These are phyloP conservation scores for Trichogramma dendrolimi DNA, from an alignment of 2,888 invertebrate species.

Conservation along the genomic window DNA sequence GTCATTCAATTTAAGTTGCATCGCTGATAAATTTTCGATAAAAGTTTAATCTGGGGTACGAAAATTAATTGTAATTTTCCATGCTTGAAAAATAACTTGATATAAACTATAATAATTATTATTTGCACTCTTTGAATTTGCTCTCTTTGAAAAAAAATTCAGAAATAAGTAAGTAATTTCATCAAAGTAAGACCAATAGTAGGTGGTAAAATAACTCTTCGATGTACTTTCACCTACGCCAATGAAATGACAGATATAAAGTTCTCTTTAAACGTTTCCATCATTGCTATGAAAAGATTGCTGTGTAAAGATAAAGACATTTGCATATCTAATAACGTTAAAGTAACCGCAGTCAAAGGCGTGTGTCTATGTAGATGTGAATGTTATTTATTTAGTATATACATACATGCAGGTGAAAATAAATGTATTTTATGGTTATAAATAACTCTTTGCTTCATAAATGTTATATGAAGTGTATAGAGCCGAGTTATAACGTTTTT, in stretches of 20 bases:
- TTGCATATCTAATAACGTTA: constrained; percentile 23
- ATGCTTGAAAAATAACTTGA: no score
- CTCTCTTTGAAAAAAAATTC: no score
- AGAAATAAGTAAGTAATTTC: no score
- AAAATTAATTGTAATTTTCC: no score
- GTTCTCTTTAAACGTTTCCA: constrained; percentile 16
- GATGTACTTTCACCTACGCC: constrained; percentile 13
- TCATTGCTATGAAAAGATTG: constrained; percentile 26
- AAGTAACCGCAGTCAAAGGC: constrained; percentile 16
- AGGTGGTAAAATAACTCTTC: constrained; percentile 19
- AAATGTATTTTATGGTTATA: not conserved
- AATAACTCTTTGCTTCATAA: constrained; percentile 5
- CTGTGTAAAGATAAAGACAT: constrained; percentile 29
- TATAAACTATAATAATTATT: no score
- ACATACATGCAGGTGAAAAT: not conserved
- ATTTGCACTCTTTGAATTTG: no score
- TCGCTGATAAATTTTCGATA: no score
- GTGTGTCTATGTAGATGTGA: not conserved
- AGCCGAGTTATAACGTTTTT: not conserved
- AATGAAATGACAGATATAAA: constrained; percentile 18
- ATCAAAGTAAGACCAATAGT: constrained; percentile 18
- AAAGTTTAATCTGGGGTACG: no score
- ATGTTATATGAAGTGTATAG: constrained; percentile 1
- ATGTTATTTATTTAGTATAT: constrained; percentile 8
- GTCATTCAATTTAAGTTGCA: no score